Base-by-base conservation (phyloP, 2,888 invertebrate species). In the Caenorhabditis parvicauda region DNA sequence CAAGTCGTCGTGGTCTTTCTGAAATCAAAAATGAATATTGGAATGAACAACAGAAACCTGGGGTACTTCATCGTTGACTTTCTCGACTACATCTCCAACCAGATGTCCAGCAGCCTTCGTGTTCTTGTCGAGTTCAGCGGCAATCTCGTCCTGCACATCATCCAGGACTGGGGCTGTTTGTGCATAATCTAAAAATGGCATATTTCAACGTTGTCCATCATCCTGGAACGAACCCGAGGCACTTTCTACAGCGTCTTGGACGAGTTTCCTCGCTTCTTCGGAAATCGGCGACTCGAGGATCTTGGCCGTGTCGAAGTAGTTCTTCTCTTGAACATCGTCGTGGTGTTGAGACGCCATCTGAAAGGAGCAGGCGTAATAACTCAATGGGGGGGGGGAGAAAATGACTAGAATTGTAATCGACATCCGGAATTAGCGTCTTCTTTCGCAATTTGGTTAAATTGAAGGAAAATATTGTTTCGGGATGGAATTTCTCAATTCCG, bases 271-370 rank as follows among this genome's bases (percentile, higher is more conserved):
- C 14, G 63, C 63, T 25, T 63, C 63, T 41, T 63, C 58, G 22
- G 58, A 46, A 17, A 59, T 55, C 38, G 63, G 63, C 25, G 63
- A 63, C 25, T 63, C 63, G 14, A 63, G 45, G 35, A 63, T 39
- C 32, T 54, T 48, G 28, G 58, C 58, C 19, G 58, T 54, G 27
- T 41, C 50, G 32, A 51, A 54, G 45, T 64, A 64, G 50, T 60
- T 53, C 21, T 64, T 64, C 44, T 64, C 64, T 45, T 60, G 50
- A 32, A 64, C 60, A 48, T 64, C 54, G 54, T 64, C 60, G 55
- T 51, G 59, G n/a, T 44, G 56, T n/a, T n/a, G n/a, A 32, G 53
- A 58, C 32, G 57, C 53, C 63, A 63, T 63, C 63, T 63, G 55
- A 37, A 62, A 51, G 12, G 38, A n/a, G 14, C n/a, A 25, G 3